Evolutionary conservation across 2,888 invertebrate species (phyloP).

Genomic region (Himalopsyche tibetana): DNA sequence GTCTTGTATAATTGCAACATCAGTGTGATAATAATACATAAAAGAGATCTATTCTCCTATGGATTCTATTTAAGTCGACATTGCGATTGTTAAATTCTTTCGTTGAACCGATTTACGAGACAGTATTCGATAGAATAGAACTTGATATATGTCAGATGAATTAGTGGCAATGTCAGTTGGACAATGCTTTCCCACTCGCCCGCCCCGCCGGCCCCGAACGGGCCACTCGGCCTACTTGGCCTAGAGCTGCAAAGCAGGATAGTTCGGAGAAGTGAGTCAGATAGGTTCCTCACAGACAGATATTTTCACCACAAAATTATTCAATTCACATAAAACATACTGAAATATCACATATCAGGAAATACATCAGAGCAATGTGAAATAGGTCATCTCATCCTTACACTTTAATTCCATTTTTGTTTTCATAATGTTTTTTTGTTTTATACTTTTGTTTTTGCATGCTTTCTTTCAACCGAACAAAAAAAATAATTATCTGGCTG

Average conservation of each 20-base stretch:
- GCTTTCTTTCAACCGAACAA: conserved; percentile 49
- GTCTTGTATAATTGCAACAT: background rate
- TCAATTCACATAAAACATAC: conserved; percentile 44
- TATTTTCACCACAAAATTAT: conserved; percentile 47
- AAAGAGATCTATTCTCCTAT: background rate
- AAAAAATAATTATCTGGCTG: conserved; percentile 51
- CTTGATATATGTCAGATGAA: conserved; percentile 9
- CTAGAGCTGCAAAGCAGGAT: conserved; percentile 61
- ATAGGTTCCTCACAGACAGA: conserved; percentile 64
- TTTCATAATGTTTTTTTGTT: conserved; percentile 47
- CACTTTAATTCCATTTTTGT: conserved; percentile 41
- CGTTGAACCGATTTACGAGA: conserved; percentile 28
- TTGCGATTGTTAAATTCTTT: conserved; percentile 28
- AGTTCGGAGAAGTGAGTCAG: conserved; percentile 66
- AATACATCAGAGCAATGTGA: conserved; percentile 41
- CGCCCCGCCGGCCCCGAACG: conserved; percentile 53
- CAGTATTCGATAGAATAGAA: conserved; percentile 34
- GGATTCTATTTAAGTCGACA: conserved; percentile 32
- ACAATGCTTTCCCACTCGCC: conserved; percentile 50
- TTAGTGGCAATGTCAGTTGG: conserved; percentile 48
- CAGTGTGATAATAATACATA: background rate
- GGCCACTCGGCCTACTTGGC: conserved; percentile 50
- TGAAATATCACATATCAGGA: conserved; percentile 24
- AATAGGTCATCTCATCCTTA: conserved; percentile 46
- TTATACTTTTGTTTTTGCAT: conserved; percentile 55